Base-by-base conservation (phyloP, 2,113 vertebrate genomes). In the Rutilus rutilus region DNA sequence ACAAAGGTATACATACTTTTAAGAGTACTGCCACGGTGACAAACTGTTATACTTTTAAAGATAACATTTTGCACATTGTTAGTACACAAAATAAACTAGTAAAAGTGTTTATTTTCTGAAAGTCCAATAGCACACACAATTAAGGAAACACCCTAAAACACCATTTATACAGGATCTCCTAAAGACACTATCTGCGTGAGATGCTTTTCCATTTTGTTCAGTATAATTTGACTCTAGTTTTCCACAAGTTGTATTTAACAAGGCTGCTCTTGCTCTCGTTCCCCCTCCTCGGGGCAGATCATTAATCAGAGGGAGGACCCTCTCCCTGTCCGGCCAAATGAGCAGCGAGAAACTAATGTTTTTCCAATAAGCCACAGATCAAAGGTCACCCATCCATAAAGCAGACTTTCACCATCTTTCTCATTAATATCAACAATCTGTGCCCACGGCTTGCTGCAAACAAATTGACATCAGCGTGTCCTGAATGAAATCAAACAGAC, bases 361-460 rank as follows among this genome's bases (percentile, higher is more conserved):
- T 83, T 89, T 88, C 75, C 87, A 90, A 85, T 85, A 86, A 84
- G 85, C 57, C 80, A 60, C 76, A 86, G 75, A 78, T 86, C 83
- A 88, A 69, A 88, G 82, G 71, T 86, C 83, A 88, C 15, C 47
- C 27, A 75, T 80, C 82, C 77, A 74, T 82, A 86, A 86, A 86
- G 74, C 59, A 82, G 54, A 59, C 67, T 60, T 50, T 60, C 47
- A 81, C 57, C 17, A 52, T 36, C 33, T 65, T 52, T 27, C 36
- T 62, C 60, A 47, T 82, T 33, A 64, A 65, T 57, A 62, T 77
- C 60, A 78, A 73, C 42, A 82, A 65, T 65, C 39, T 67, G 39
- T 65, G 79, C 33, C 54, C 77, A 42, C 14, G 2, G 30, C 77
- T 60, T 39, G 27, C 52, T n/a, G 76, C 52, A 1, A 59, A 78